Percentiles rank a stretch among this genome's conserved stretches.
Evolutionary conservation across 2,797 vertebrate species (phyloP).

Genomic region (Chelon labrosus): DNA sequence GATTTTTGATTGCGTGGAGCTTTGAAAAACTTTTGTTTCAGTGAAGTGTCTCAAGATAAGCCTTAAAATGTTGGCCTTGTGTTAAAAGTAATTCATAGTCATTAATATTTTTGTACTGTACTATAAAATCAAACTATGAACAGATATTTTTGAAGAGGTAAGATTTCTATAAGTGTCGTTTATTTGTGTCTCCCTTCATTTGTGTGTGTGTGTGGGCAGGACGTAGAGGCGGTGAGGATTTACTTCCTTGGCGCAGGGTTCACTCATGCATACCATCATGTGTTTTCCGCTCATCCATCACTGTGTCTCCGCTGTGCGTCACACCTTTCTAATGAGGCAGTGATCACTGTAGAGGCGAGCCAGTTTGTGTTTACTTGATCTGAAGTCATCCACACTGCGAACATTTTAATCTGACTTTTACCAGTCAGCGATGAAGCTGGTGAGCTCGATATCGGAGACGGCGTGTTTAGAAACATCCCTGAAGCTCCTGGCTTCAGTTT

Average conservation of each 20-base stretch:
- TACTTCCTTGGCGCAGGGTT: slow-evolving; percentile 40
- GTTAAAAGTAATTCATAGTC: slow-evolving; percentile 19
- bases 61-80: slow-evolving; percentile 16
- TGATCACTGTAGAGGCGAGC: slow-evolving; percentile 48
- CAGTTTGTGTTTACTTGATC: slow-evolving; percentile 37
- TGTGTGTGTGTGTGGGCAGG: slow-evolving; percentile 31
- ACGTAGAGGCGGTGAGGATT: slow-evolving; percentile 46
- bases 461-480: slow-evolving; percentile 6
- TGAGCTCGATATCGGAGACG: slow-evolving; percentile 14
- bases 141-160: slow-evolving; percentile 16
- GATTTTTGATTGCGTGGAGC: slow-evolving; percentile 14
- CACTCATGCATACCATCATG: slow-evolving; percentile 52
- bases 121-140: slow-evolving; percentile 33
- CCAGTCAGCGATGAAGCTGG: slow-evolving; percentile 2
- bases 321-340: slow-evolving; percentile 57
- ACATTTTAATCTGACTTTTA: slow-evolving; percentile 1
- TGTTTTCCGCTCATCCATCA: slow-evolving; percentile 71
- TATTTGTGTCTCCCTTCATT: slow-evolving; percentile 16
- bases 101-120: slow-evolving; percentile 54
- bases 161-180: slow-evolving; percentile 8
- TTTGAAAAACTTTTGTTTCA: slow-evolving; percentile 3
- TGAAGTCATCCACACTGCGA: slow-evolving; percentile 7
- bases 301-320: slow-evolving; percentile 48
- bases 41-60: neutral
- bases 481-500: slow-evolving; percentile 26